phyloP scores from a whole-genome alignment of 2,113 vertebrate species.

The Phylloscopus trochilus region DNA sequence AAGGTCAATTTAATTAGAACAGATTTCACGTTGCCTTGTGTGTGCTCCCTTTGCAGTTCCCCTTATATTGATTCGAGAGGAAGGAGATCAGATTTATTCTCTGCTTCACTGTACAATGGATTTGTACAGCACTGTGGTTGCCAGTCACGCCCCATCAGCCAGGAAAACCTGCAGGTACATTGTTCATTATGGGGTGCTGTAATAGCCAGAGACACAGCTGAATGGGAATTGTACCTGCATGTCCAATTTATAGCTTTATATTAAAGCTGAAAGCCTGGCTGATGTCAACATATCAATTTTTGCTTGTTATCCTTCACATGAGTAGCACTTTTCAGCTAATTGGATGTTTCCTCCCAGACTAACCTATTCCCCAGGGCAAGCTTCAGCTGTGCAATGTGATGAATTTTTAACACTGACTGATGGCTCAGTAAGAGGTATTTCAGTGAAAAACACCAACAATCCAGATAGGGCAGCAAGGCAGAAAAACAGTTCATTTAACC shows the following conservation, averaged over 20 bases:
- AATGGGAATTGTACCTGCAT: not conserved
- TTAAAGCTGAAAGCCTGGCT: conserved; percentile 21
- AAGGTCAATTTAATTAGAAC: not conserved
- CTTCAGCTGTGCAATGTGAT: conserved; percentile 38
- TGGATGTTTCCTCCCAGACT: conserved; percentile 55
- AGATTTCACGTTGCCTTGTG: not conserved
- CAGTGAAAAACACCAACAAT: conserved; percentile 39
- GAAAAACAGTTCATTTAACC: conserved; percentile 9
- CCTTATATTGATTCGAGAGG: not conserved
- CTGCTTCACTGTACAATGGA: not conserved
- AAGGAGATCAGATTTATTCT: not conserved
- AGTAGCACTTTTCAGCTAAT: conserved; percentile 37
- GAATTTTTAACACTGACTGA: conserved; percentile 58
- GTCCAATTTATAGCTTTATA: conserved; percentile 29
- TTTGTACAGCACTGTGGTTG: not conserved
- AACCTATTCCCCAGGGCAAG: conserved; percentile 47
- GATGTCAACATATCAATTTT: conserved; percentile 55
- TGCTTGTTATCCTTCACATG: not conserved
- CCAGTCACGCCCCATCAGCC: not conserved
- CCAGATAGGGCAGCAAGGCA: conserved; percentile 15
- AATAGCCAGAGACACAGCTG: not conserved
- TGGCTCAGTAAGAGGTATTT: conserved; percentile 38
- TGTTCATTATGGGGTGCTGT: not conserved
- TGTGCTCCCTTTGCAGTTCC: not conserved
- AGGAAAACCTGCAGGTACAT: not conserved